Base-by-base conservation (phyloP, 2,797 vertebrate species). In the Smutsia gigantea region DNA sequence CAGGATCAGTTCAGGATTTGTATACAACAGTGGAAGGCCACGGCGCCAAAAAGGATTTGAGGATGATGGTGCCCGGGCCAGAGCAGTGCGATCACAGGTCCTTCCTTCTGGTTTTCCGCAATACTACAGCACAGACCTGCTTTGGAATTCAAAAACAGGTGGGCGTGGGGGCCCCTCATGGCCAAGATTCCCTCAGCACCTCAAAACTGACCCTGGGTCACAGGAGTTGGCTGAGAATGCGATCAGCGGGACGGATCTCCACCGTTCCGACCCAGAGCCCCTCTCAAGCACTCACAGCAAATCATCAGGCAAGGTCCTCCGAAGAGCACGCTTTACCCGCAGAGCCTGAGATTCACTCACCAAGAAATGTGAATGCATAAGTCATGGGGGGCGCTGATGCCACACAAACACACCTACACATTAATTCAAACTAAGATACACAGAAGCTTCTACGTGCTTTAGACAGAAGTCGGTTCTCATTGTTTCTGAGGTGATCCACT, bases 361-460 rank as follows among this genome's bases (percentile, higher is more conserved):
- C 31, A 81, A 79, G 89, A 77, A 34, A 64, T 7, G 49, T 23
- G n/a, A 57, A 55, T 13, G 64, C 64, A 51, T 19, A 14, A 17
- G 14, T n/a, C 75, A 57, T 0, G 0, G 42, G 27, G 39, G 29
- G n/a, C 63, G 19, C 0, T 42, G 78, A 72, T 5, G 15, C 29
- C 63, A 51, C 49, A 66, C 5, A 27, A 1, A 68, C 74, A 25
- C 49, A 90, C 7, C 59, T 29, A 27, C 77, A 57, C 5, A 0
- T 4, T 49, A 71, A 49, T 23, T 81, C 29, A n/a, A 59, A 77
- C 49, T 27, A 21, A 39, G 42, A 59, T 4, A 66, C 1, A 59
- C 55, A 82, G 49, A 64, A 42, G 8, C n/a, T 34, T 64, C 10
- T 21, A 42, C 69, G 42, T 0, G 7, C 64, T 11, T 59, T 2